Base-by-base conservation (phyloP, 2,113 vertebrate species). In the Plectropomus leopardus region DNA sequence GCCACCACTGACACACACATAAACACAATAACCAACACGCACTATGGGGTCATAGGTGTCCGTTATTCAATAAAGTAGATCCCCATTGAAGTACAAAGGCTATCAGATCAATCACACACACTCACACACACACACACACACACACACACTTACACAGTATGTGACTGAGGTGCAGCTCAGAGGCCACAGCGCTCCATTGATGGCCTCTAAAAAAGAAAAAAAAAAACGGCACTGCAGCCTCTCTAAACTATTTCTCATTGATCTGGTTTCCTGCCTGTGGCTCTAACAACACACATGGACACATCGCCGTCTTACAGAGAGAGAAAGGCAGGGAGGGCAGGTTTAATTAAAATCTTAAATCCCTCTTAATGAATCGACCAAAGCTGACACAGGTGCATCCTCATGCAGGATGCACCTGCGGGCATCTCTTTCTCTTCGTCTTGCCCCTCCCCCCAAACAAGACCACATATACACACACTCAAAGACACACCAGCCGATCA, bases 181-280 rank as follows among this genome's bases (percentile, higher is more conserved):
- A 72, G 76, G 73, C 76, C 61, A 72, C 17, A 53, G 57, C 66
- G 67, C 71, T 75, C 57, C 53, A 72, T 15, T 72, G 72, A 69
- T 72, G 55, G 42, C 69, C 64, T 66, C n/a, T 72, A 82, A 73
- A 75, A 45, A 79, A 70, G 47, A 67, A 51, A 60, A 30, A 74
- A n/a, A n/a, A n/a, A n/a, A n/a, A n/a, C n/a, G n/a, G n/a, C 79
- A 60, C 78, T 77, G 72, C 23, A 59, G 48, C 21, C 75, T 59
- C 72, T 88, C 60, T 86, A 78, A 90, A 83, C 61, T 84, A 67
- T 83, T 87, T 90, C 50, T 48, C 76, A 92, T 92, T 77, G 86
- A 92, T 92, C 82, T 68, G 55, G 45, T 80, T 78, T 82, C 45
- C 48, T 71, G 85, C 83, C 85, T 17, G 34, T 14, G 82, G 80